Conservation (phyloP, 1,140 invertebrate species). For the Lucilia sericata region DNA sequence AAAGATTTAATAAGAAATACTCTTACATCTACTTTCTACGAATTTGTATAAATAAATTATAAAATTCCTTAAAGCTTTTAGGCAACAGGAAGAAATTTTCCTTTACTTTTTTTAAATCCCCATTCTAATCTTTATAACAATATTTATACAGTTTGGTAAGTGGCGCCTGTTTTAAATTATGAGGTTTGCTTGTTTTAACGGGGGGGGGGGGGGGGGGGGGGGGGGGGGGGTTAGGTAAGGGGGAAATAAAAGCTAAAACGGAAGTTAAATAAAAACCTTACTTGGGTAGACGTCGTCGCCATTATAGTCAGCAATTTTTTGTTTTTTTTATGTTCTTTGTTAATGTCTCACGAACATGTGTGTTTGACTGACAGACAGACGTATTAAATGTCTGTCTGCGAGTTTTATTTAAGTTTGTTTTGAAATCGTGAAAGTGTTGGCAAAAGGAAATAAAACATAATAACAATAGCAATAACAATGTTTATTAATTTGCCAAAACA, state of each 20-base stretch:
- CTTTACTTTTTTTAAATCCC: background rate
- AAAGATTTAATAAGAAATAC: background rate
- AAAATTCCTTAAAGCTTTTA: slow-evolving; percentile 13
- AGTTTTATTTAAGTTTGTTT: background rate
- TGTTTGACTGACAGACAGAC: background rate
- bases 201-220: background rate
- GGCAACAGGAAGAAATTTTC: background rate
- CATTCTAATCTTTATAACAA: background rate
- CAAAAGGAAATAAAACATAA: slow-evolving; percentile 25
- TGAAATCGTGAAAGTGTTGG: background rate
- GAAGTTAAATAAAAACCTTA: slow-evolving; percentile 16
- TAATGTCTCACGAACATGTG: background rate
- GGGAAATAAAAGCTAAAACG: background rate
- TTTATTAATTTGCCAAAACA: slow-evolving; percentile 20
- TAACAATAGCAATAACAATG: slow-evolving; percentile 20
- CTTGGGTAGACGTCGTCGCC: slow-evolving; percentile 5
- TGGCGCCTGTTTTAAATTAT: slow-evolving; percentile 26
- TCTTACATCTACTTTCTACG: background rate
- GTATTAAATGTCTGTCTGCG: background rate
- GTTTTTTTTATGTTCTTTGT: background rate
- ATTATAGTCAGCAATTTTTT: slow-evolving; percentile 7
- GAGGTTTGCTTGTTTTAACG: background rate
- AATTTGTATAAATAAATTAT: too few relatives aligned
- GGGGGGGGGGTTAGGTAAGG: too few relatives aligned
- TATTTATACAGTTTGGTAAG: slow-evolving; percentile 1